Evolutionary conservation across 2,888 invertebrate species (phyloP), one percentile per base, ranked within the genome.

Genomic region (Mimumesa dahlbomi): DNA sequence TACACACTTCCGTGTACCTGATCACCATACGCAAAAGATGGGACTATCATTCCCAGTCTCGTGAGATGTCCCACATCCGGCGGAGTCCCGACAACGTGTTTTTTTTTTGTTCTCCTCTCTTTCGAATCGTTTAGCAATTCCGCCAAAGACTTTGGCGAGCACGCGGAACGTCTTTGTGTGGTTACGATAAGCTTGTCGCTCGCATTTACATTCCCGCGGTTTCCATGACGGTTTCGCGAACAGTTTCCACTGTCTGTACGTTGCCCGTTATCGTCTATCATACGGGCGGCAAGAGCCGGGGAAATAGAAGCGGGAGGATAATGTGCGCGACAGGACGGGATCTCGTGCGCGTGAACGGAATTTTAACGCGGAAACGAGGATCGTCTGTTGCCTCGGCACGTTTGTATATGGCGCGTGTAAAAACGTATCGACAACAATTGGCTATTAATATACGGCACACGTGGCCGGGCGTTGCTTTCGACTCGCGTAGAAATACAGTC

Each of bases 381-480:
- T 40, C 31, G 53, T 9, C n/a, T n/a, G 11, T 7, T 34, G 40
- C 7, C 48, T 36, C 29, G 13, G 34, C 21, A 3, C 6, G 25
- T 14, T 58, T 14, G 11, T 42, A 16, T 40, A 1, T 11, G 29
- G 21, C 36, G 11, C 16, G n/a, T 16, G 49, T 36, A 29, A 13
- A 21, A 21, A 29, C 31, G 7, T 49, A 21, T 64, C 21, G 14
- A 19, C 52, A 19, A 59, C 52, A 48, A 59, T 48, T 13, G n/a
- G 13, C 25, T 5, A 34, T 68, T 68, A 52, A 52, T 52, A 68
- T 48, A 22, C 65, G 40, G n/a, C 7, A 31, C 64, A 52, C 52
- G 67, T 18, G 50, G 6, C 29, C n/a, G n/a, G 0, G 11, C 34
- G 21, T 14, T 6, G 13, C 16, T 36, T 56, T 38, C 49, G 40